Conservation (phyloP, 2,113 vertebrate genomes). For the Chionis minor region DNA sequence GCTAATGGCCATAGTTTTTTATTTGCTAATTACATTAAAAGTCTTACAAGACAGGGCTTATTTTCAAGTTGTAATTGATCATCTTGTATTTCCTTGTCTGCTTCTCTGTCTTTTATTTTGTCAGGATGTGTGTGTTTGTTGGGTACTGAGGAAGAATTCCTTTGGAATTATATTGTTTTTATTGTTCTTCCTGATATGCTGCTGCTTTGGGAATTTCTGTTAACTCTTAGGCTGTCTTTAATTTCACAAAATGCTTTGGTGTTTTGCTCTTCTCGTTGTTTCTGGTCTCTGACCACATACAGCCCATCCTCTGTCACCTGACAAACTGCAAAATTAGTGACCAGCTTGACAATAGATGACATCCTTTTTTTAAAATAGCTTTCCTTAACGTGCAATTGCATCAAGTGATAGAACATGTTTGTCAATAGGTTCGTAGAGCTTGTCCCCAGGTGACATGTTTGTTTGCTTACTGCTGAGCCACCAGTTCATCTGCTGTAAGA, state of each 20-base stretch:
- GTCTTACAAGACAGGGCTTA: neutral
- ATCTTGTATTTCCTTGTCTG: neutral
- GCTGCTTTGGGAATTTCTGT: neutral
- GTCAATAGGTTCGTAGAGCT: neutral
- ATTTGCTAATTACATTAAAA: neutral
- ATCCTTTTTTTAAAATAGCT: neutral
- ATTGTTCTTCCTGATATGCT: neutral
- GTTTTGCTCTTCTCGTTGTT: neutral
- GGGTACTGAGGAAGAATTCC: neutral
- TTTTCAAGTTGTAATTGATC: neutral
- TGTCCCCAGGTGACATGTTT: neutral
- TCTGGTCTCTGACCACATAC: neutral
- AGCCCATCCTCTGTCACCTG: neutral
- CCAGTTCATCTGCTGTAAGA: neutral
- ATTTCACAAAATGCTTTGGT: neutral
- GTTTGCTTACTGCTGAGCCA: slow-evolving; percentile 10
- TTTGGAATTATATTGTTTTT: neutral
- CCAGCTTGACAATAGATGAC: neutral
- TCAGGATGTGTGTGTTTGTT: neutral
- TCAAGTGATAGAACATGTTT: neutral
- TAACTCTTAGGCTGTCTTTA: neutral
- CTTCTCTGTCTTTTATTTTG: neutral
- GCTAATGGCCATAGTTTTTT: neutral
- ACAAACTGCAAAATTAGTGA: neutral
- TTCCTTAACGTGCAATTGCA: neutral